phyloP scores from a whole-genome alignment of 92 coral and sea anemone genomes.

The Hydrozoanthus gracilis region DNA sequence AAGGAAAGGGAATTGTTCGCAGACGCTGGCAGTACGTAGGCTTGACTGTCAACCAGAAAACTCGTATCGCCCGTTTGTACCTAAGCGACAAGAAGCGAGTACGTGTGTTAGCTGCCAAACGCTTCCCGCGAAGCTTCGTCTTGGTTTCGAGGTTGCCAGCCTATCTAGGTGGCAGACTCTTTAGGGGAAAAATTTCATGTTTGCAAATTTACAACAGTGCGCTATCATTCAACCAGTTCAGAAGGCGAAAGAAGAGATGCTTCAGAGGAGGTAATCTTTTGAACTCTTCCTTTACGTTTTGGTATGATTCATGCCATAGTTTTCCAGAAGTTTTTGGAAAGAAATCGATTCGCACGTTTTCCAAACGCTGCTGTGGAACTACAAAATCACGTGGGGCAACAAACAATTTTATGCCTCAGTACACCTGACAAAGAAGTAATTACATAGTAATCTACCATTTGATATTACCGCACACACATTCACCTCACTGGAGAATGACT shows the following conservation, averaged over 20 bases:
- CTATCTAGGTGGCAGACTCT: slow-evolving; percentile 73
- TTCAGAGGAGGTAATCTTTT: slow-evolving; percentile 50
- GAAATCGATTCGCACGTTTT: no score
- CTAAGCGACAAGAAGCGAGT: slow-evolving; percentile 56
- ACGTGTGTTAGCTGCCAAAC: slow-evolving; percentile 57
- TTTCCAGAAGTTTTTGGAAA: no score
- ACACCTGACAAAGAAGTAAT: no score
- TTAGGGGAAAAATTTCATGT: slow-evolving; percentile 81
- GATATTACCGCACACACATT: no score
- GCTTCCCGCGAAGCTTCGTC: slow-evolving; percentile 57
- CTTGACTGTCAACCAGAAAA: slow-evolving; percentile 64
- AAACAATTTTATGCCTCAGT: no score
- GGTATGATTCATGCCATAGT: neutral
- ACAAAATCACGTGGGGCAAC: no score
- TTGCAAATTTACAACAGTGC: slow-evolving; percentile 77
- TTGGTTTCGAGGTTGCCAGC: slow-evolving; percentile 83
- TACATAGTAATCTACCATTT: no score
- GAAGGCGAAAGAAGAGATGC: slow-evolving; percentile 85
- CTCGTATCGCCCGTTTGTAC: slow-evolving; percentile 70
- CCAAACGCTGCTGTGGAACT: no score
- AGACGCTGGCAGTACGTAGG: slow-evolving; percentile 83
- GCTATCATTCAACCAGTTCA: slow-evolving; percentile 74
- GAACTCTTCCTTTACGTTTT: neutral
- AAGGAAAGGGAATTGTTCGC: slow-evolving; percentile 52
- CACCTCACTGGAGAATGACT: no score